Percentiles rank a stretch among this genome's conserved stretches.
phyloP scores from a whole-genome alignment of 2,113 vertebrate species.

The Carassius auratus region DNA sequence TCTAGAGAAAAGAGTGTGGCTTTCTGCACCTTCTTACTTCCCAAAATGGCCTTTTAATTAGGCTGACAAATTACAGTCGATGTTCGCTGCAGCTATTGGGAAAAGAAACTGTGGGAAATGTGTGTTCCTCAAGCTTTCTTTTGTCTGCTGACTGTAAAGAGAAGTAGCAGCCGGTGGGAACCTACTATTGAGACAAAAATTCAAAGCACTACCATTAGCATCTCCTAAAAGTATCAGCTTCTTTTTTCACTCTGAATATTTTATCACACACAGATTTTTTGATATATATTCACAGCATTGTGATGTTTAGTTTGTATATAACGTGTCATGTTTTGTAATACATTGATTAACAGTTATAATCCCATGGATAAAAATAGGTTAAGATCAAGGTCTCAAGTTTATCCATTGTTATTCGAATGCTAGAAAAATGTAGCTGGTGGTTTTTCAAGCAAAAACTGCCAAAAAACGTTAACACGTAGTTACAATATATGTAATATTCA shows the following conservation, averaged over 20 bases:
- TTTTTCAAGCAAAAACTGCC: too few relatives aligned
- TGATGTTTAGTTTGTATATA: background rate
- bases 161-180: constrained; percentile 33
- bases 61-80: constrained; percentile 71
- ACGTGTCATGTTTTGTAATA: background rate
- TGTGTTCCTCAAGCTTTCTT: constrained; percentile 66
- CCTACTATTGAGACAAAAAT: constrained; percentile 32
- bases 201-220: constrained; percentile 24
- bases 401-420: too few relatives aligned
- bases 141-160: constrained; percentile 50
- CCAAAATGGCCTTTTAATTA: constrained; percentile 73
- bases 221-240: constrained; percentile 17
- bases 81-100: constrained; percentile 54
- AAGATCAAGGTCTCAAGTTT: background rate
- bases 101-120: constrained; percentile 49
- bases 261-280: background rate
- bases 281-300: background rate
- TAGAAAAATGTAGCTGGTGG: too few relatives aligned
- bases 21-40: constrained; percentile 54
- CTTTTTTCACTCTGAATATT: background rate
- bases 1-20: constrained; percentile 49
- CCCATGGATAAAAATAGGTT: background rate
- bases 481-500: too few relatives aligned
- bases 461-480: too few relatives aligned
- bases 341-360: background rate